Evolutionary conservation across 2,113 vertebrate species (phyloP).

Genomic region (Serinus canaria): DNA sequence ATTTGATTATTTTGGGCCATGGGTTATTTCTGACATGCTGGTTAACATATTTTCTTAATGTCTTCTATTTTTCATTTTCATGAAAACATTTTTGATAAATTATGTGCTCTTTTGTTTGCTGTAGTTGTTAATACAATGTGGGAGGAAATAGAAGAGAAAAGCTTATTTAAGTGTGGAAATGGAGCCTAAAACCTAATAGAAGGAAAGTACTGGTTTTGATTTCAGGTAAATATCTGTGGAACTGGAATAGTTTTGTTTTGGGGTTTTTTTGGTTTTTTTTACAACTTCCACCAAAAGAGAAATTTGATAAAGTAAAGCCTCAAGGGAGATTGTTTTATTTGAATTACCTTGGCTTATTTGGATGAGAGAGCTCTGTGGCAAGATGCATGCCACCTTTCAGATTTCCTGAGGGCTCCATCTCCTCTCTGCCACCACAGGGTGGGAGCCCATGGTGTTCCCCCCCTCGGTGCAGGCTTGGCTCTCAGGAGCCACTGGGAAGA

Average conservation of each 20-base stretch:
- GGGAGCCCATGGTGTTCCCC: background rate
- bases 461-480: background rate
- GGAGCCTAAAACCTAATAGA: background rate
- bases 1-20: background rate
- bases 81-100: background rate
- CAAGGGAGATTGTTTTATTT: background rate
- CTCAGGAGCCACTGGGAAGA: background rate
- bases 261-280: too few species aligned
- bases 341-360: background rate
- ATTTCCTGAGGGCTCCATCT: background rate
- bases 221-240: background rate
- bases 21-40: background rate
- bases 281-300: background rate
- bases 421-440: background rate
- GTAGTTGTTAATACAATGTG: background rate
- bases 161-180: background rate
- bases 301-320: background rate
- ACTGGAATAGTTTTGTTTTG: background rate
- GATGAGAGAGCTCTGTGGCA: background rate
- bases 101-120: background rate
- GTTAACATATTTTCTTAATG: background rate
- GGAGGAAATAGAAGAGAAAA: background rate
- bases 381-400: background rate
- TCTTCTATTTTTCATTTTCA: background rate
- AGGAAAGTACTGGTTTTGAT: background rate